These are phyloP conservation scores for Phymastichus coffea DNA, from an alignment of 1,140 invertebrate species.

Conservation along the genomic window DNA sequence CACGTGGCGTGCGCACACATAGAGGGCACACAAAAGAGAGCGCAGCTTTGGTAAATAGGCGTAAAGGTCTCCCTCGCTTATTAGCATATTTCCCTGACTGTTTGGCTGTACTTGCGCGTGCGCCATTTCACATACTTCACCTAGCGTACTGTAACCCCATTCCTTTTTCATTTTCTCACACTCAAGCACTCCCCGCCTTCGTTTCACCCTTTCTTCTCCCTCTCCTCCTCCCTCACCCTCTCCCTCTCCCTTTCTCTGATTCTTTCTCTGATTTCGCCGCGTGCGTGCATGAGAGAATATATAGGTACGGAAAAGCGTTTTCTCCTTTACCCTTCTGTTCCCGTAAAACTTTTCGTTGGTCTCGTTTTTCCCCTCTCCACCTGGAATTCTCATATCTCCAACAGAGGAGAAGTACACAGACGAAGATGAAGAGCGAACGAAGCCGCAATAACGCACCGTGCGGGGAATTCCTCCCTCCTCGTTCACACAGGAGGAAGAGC, in stretches of 20 bases:
- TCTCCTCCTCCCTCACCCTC: background rate
- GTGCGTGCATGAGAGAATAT: no score
- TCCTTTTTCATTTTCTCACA: background rate
- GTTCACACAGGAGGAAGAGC: no score
- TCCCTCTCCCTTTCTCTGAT: background rate
- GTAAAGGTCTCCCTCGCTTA: no score
- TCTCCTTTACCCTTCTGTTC: background rate
- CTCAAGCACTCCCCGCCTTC: background rate
- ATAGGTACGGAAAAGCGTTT: background rate
- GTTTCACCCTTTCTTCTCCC: no score
- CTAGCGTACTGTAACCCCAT: no score
- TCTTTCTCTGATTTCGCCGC: background rate
- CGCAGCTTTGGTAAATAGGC: no score
- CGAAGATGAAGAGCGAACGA: background rate
- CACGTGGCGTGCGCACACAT: no score
- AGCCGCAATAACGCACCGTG: background rate
- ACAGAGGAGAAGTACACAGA: no score
- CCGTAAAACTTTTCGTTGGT: background rate
- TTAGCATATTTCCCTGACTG: no score
- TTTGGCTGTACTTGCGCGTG: no score
- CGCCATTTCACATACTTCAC: no score
- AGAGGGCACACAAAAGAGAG: no score
- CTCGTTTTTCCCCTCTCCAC: slow-evolving; percentile 7
- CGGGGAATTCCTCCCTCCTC: background rate
- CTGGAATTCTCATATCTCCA: slow-evolving; percentile 15